phyloP scores from a whole-genome alignment of 2,797 vertebrate genomes.

The Chaetophractus vellerosus region DNA sequence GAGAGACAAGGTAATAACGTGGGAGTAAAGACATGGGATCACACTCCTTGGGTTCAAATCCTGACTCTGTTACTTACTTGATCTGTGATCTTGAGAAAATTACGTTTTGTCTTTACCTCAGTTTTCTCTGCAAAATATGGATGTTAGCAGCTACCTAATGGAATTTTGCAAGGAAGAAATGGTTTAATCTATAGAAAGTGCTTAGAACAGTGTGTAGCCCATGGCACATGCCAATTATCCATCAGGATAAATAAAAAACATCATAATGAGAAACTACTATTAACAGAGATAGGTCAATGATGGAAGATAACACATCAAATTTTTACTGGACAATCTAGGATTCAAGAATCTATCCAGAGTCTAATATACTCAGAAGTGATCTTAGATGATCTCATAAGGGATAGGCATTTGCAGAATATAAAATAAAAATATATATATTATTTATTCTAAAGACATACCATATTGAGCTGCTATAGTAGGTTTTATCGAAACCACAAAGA shows the following conservation, averaged over 20 bases:
- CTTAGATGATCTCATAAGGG: background rate
- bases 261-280: background rate
- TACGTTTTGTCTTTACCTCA: background rate
- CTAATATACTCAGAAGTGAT: background rate
- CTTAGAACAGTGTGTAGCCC: background rate
- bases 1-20: background rate
- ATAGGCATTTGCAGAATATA: background rate
- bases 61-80: background rate
- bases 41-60: background rate
- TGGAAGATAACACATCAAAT: background rate
- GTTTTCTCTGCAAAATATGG: background rate
- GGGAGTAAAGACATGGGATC: background rate
- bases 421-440: background rate
- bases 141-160: background rate
- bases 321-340: background rate
- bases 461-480: background rate
- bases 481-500: slow-evolving; percentile 7
- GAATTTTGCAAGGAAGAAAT: slow-evolving; percentile 33
- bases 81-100: slow-evolving; percentile 36
- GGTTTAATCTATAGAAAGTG: background rate
- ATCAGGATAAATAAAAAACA: background rate
- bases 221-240: background rate
- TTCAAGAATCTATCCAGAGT: slow-evolving; percentile 4
- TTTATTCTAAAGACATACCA: background rate
- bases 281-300: background rate